Conservation (phyloP, 1,140 invertebrate species). For the Lordiphosa collinella region DNA sequence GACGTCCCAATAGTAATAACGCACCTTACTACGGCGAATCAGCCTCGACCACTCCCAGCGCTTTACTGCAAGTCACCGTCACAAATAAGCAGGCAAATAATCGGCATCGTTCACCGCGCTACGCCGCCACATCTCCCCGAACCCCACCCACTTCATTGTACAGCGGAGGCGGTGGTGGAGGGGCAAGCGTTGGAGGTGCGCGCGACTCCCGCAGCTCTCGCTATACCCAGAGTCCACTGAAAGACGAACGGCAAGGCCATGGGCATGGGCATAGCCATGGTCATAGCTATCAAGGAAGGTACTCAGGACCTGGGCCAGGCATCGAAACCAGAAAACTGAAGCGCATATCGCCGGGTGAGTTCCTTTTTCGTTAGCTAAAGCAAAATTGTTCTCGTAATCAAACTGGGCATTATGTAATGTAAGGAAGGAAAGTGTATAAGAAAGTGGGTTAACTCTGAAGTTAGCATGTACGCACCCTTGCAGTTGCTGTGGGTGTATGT, state of each 20-base stretch:
- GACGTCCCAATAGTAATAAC: conserved; percentile 54
- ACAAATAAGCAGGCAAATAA: conserved; percentile 52
- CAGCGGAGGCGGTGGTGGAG: conserved; percentile 10
- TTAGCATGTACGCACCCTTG: too few relatives aligned
- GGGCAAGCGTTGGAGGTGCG: neutral
- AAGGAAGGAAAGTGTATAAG: too few relatives aligned
- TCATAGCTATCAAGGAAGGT: conserved; percentile 50
- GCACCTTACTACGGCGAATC: conserved; percentile 40
- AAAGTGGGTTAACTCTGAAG: too few relatives aligned
- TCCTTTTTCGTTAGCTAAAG: too few relatives aligned
- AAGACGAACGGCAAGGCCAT: conserved; percentile 55
- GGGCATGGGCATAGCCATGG: conserved; percentile 42
- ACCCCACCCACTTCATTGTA: conserved; percentile 69
- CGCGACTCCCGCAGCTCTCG: conserved; percentile 58
- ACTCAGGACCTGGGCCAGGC: conserved; percentile 36
- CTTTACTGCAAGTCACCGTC: conserved; percentile 64
- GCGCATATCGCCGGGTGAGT: conserved; percentile 56
- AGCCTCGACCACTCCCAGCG: conserved; percentile 19
- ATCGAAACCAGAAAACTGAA: conserved; percentile 48
- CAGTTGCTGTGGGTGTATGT: too few relatives aligned
- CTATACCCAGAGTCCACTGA: conserved; percentile 60
- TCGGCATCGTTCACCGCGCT: conserved; percentile 64
- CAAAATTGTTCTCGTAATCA: too few relatives aligned
- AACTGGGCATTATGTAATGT: too few relatives aligned
- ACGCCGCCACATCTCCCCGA: conserved; percentile 51